Evolutionary conservation across 2,113 vertebrate genomes (phyloP), one percentile per base, ranked within the genome.

Genomic region (Vicugna pacos): DNA sequence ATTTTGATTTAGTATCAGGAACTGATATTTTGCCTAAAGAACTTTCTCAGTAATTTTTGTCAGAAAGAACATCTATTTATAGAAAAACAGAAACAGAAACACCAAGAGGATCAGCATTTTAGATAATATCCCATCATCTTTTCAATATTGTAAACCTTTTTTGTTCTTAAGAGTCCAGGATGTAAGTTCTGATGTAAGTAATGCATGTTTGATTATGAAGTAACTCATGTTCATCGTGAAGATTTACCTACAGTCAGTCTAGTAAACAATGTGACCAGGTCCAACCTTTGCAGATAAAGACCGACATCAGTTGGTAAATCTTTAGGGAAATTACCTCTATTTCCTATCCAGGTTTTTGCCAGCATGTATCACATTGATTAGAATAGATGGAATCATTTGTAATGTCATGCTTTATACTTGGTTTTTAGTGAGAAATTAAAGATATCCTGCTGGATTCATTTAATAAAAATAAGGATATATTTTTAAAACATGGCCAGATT

Each of bases 121-220:
- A 96, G 94, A 76, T 83, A 80, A 87, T 87, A 89, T 88, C 93
- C 75, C 90, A 75, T 90, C 89, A 94, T 92, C 70, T 96, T 97
- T 95, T 95, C 62, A 87, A 50, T 92, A 84, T 89, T 79, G 1
- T 89, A 80, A 89, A 86, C 48, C 75, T 69, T 54, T 77, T 95
- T 87, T 86, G 50, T 82, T 69, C 15, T 54, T 88, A 96, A 30
- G 67, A 38, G 77, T 56, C 64, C 65, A 60, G 64, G 50, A 46
- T 93, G 6, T 88, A 93, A 93, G 48, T 85, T 93, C 73, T 77
- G 35, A 46, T 94, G 58, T 93, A 89, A 96, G 82, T 76, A 80
- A 76, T 62, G 84, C 54, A 58, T 87, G 72, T 77, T 83, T 88
- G 90, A 80, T 46, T 60, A 0, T 64, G 35, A 82, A 89, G 58